A percentile compares a stretch with the other conserved stretches of the same genome.
These are phyloP conservation scores for Drymonia ruficornis DNA, from an alignment of 2,888 invertebrate species.

Conservation along the genomic window DNA sequence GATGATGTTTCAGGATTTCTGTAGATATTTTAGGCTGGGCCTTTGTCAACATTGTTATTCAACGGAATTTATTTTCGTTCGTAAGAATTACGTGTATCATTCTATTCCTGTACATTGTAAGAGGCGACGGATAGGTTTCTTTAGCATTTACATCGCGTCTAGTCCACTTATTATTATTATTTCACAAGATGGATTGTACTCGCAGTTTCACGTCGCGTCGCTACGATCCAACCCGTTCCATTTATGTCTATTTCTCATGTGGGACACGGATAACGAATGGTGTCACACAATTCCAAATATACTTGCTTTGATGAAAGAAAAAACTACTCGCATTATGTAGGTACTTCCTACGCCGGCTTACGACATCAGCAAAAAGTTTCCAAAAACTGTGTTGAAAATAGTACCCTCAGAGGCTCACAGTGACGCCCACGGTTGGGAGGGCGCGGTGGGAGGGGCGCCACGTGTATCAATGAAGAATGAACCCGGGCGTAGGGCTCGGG, in stretches of 20 bases:
- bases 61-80: neutral
- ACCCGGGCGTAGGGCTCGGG: slow-evolving; percentile 10
- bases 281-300: too few relatives aligned
- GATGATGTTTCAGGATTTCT: slow-evolving; percentile 3
- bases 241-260: too few relatives aligned
- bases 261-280: too few relatives aligned
- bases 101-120: neutral
- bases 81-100: neutral
- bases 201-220: too few relatives aligned
- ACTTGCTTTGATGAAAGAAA: too few relatives aligned
- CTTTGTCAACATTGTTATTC: too few relatives aligned
- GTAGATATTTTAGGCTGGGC: neutral
- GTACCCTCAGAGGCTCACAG: neutral
- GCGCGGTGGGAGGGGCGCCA: slow-evolving; percentile 27
- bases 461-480: slow-evolving; percentile 58
- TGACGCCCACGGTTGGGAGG: slow-evolving; percentile 12
- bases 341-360: neutral
- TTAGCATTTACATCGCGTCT: too few relatives aligned
- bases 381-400: neutral
- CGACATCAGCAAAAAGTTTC: neutral
- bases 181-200: too few relatives aligned
- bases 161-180: too few relatives aligned
- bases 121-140: too few relatives aligned
- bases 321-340: too few relatives aligned
- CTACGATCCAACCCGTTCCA: too few relatives aligned